Evolutionary conservation across 1,140 invertebrate genomes (phyloP), one percentile per base, ranked within the genome.

Genomic region (Heliconius congener): DNA sequence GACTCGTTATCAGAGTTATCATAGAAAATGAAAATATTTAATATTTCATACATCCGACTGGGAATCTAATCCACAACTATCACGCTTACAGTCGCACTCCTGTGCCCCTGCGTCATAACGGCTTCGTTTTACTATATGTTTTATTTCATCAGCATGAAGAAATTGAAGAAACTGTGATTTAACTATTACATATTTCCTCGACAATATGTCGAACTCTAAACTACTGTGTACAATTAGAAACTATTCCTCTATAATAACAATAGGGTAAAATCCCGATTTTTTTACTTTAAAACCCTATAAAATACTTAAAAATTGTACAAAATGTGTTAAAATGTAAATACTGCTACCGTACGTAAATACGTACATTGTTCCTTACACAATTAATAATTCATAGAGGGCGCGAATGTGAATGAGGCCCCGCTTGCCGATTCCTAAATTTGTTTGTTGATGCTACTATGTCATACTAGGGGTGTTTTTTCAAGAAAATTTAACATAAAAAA

Each of bases 341-440:
- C 27, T 9, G 60, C 27, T 66, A 30, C 60, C 23, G 60, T 66
- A 66, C 8, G 60, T 66, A 66, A 66, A 66, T 9, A 66, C 34
- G 34, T 37, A 37, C 27, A 66, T n/a, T 27, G 60, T 66, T 66
- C 60, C 23, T 8, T 30, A 13, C 23, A 79, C 57, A 76, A 81
- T 81, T 81, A 81, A 81, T 81, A 81, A 81, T 81, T 77, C 76
- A 81, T 81, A 74, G 72, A 71, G 73, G 73, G 37, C 76, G 42
- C 80, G 23, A 19, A 23, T 46, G n/a, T 52, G 39, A 55, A 73
- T 30, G 71, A 74, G 71, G 75, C 70, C 73, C n/a, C 23, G 71
- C 57, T 80, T 76, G 75, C 50, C 74, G 75, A 80, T 76, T 76
- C 72, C 50, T 30, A 70, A 76, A 71, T 72, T 76, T 80, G 78